Evolutionary conservation across 2,888 invertebrate species (phyloP).

Genomic region (Osmoderma eremita): DNA sequence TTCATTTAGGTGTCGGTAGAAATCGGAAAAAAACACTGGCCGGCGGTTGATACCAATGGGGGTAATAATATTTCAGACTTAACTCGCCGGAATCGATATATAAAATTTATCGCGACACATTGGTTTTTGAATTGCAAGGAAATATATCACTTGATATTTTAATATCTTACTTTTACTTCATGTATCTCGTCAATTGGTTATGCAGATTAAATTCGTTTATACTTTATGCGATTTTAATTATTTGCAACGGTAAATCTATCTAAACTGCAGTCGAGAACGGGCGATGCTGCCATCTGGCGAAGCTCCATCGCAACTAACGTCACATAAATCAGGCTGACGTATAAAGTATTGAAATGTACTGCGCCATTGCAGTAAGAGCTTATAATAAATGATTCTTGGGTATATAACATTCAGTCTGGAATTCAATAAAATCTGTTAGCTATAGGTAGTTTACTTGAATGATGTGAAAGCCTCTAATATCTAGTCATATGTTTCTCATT

Average conservation of each 20-base stretch:
- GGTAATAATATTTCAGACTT: conserved; percentile 25
- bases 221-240: too few relatives aligned
- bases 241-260: not conserved
- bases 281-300: conserved; percentile 23
- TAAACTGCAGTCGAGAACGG: conserved; percentile 4
- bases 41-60: conserved; percentile 26
- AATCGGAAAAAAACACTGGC: conserved; percentile 15
- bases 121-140: too few relatives aligned
- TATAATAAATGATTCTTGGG: conserved; percentile 42
- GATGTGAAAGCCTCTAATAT: too few relatives aligned
- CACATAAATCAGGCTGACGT: conserved; percentile 39
- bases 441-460: not conserved
- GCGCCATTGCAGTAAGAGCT: conserved; percentile 44
- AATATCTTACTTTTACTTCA: too few relatives aligned
- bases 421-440: conserved; percentile 19
- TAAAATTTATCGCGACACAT: conserved; percentile 4
- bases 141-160: too few relatives aligned
- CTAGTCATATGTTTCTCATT: too few relatives aligned
- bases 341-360: conserved; percentile 45
- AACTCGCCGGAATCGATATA: conserved; percentile 3
- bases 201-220: too few relatives aligned
- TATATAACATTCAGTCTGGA: conserved; percentile 1
- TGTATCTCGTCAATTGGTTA: too few relatives aligned
- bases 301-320: conserved; percentile 24
- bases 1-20: not conserved